Evolutionary conservation across 2,113 vertebrate genomes (phyloP), one percentile per base, ranked within the genome.

Genomic region (Scortum barcoo): DNA sequence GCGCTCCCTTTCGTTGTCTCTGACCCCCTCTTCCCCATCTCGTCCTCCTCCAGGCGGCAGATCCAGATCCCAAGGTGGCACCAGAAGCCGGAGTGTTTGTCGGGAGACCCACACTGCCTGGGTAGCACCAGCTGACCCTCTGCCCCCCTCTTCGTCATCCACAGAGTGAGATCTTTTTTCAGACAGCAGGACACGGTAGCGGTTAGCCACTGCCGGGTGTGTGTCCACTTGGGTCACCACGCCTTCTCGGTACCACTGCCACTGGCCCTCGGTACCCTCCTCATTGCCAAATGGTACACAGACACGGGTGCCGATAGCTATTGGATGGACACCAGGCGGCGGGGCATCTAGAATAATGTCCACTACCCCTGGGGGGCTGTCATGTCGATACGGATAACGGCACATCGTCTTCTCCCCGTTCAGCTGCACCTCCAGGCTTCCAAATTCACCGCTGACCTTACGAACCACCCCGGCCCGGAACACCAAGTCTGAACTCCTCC

Each of bases 381-480:
- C 89, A 24, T 90, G 93, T 72, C 86, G 88, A 80, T 95, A 96
- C 0, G 95, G 95, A 10, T 96, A 97, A 85, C 96, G 96, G 28
- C 93, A 95, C 38, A 96, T 85, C 8, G 83, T 89, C 78, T 96
- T 96, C 86, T 97, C 96, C 0, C 96, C 96, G 0, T 96, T 95
- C 36, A 97, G 94, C 86, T 97, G 97, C 22, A 97, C 97, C 5
- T 96, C 96, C 40, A 97, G 87, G 85, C 80, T 94, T 76, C 96
- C 96, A 48, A 93, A 95, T 87, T 96, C 95, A 1, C 95, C 94
- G 8, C 95, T 96, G 77, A 97, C 95, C 80, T 96, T 95, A 61
- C 96, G 96, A n/a, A 97, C 96, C 7, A 97, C 93, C 0, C 96
- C 96, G 0, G 96, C 95, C 53, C 96, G 87, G 74, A 97, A 97